Evolutionary conservation across 2,888 invertebrate genomes (phyloP).

Genomic region (Folsomia candida): DNA sequence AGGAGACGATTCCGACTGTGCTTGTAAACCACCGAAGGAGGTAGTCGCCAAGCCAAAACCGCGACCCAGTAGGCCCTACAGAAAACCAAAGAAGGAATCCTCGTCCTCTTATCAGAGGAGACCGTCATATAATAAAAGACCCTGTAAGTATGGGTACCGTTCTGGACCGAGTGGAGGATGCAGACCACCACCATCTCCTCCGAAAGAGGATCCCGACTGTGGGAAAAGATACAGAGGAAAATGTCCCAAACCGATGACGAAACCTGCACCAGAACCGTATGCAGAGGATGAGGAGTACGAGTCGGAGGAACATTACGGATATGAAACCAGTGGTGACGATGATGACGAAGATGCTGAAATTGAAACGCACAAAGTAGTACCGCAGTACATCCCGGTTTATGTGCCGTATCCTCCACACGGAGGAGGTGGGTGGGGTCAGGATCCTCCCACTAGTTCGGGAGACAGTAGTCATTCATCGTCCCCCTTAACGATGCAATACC

Average conservation of each 20-base stretch:
- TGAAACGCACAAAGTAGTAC: background rate
- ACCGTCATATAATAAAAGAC: background rate
- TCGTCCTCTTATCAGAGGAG: background rate
- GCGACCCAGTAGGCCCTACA: background rate
- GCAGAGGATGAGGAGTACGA: background rate
- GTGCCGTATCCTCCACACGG: background rate
- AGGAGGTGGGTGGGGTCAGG: too few species aligned
- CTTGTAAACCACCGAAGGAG: background rate
- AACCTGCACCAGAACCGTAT: background rate
- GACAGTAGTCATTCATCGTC: background rate
- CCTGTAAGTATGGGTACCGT: conserved; percentile 2
- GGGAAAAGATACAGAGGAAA: background rate
- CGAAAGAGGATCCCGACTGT: background rate
- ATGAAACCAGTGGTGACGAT: background rate
- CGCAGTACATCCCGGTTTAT: background rate
- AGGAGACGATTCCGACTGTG: background rate
- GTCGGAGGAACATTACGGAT: background rate
- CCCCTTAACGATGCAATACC: background rate
- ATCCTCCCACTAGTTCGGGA: background rate
- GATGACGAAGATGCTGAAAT: background rate
- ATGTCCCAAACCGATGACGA: background rate
- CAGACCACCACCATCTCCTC: background rate
- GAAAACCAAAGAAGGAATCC: background rate
- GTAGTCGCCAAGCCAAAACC: background rate
- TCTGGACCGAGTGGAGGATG: conserved; percentile 2